Base-by-base conservation (phyloP, 2,113 vertebrate species). In the Ictalurus furcatus region DNA sequence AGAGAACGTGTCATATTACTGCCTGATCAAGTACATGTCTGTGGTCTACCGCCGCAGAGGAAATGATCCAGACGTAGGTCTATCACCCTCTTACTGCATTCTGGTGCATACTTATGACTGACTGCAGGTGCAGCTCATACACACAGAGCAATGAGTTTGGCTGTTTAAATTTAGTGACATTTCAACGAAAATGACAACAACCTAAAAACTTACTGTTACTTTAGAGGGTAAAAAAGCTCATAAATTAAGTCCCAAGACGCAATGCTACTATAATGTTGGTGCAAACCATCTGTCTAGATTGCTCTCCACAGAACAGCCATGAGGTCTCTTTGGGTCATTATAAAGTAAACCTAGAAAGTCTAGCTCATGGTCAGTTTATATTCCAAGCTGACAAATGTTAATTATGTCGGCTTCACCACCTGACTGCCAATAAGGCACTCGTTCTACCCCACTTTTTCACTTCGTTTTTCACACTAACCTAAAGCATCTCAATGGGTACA, bases 21-120 rank as follows among this genome's bases (percentile, higher is more conserved):
- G 80, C 85, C 52, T 71, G 85, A n/a, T 84, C 80, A 84, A 78
- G 81, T 61, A 84, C 78, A 90, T 52, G 89, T 61, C 84, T 81
- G 76, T 84, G 81, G 87, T 88, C 65, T 84, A 84, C 87, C 69
- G 61, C 65, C 25, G 16, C 69, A 88, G 56, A 74, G 81, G 69
- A 84, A 74, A 76, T 44, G 81, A 73, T 76, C 67, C 81, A 74
- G 54, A 88, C 81, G 12, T 40, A 37, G 52, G 44, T 54, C 30
- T 65, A 37, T 73, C 52, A 21, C 11, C 28, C 6, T 61, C 34
- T 74, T 69, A 19, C 37, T 74, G 81, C 67, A 56, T 67, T 65
- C 59, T 79, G 59, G 37, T 69, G 28, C 56, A 56, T 21, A 21
- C 58, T 79, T 48, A 63, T 65, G 59, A 80, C 40, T 54, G 59